Percentiles rank a stretch among this genome's conserved stretches.
Conservation (phyloP, 2,888 invertebrate genomes). For the Agonopterix arenella region DNA sequence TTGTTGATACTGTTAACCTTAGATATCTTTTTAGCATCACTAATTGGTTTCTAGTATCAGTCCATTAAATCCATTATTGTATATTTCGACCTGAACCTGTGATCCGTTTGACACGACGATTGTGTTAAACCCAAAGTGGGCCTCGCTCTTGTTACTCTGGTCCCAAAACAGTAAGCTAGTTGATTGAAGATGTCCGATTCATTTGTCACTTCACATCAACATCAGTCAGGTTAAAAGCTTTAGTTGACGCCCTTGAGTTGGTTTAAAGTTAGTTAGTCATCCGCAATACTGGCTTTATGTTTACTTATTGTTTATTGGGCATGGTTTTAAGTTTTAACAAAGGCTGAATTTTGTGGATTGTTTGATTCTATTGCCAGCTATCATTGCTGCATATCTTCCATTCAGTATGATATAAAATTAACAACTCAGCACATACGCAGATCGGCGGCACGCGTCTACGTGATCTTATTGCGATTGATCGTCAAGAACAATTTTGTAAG, state of each 20-base stretch:
- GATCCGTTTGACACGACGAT: slow-evolving; percentile 13
- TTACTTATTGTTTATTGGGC: too few species aligned
- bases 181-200: slow-evolving; percentile 24
- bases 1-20: too few species aligned
- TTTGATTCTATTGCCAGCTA: too few species aligned
- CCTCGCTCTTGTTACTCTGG: slow-evolving; percentile 19
- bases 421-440: background rate
- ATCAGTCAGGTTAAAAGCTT: slow-evolving; percentile 26
- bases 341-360: too few species aligned
- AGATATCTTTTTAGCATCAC: too few species aligned
- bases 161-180: slow-evolving; percentile 16
- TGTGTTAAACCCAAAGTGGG: slow-evolving; percentile 18
- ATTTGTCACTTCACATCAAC: slow-evolving; percentile 21
- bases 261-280: background rate
- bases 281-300: too few species aligned
- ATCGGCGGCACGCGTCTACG: slow-evolving; percentile 7
- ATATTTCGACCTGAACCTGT: background rate
- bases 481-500: slow-evolving; percentile 8
- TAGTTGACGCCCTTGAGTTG: slow-evolving; percentile 38
- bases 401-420: too few species aligned
- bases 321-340: too few species aligned
- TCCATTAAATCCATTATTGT: too few species aligned
- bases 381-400: too few species aligned
- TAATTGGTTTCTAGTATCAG: too few species aligned
- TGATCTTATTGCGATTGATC: slow-evolving; percentile 10